Evolutionary conservation across 2,888 invertebrate species (phyloP), one percentile per base, ranked within the genome.

Genomic region (Cryptocephalus moraei): DNA sequence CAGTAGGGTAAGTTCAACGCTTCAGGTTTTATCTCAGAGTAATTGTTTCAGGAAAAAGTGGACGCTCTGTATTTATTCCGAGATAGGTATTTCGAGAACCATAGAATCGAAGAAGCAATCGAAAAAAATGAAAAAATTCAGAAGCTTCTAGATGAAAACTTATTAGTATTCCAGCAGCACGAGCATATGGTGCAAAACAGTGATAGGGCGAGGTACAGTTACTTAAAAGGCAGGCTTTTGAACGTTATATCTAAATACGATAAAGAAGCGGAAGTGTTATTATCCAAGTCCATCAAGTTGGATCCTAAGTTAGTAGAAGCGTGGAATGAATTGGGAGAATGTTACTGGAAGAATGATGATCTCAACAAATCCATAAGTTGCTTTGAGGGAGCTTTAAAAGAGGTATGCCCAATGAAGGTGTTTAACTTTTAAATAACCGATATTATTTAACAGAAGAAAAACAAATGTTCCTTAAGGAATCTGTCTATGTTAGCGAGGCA

Each of bases 281-380:
- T 92, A 41, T 85, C 87, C 43, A 88, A 86, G 67, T 84, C 91
- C 4, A 85, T 91, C 0, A 92, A 92, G 67, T 71, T 91, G 38
- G 85, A 90, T 62, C 89, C 90, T 1, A 83, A 81, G 56, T 69
- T 86, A 46, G 79, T 86, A 0, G 84, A 84, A 45, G 90, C 90
- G 0, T 92, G 91, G 91, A 91, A 91, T 63, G 86, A 91, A 65
- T 74, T 93, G 0, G 92, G 92, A 0, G 90, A 91, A 67, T 86
- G 86, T 62, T 89, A 87, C 65, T 91, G 89, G 84, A 91, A 91
- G 69, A 86, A 86, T 62, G 80, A 84, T 62, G 86, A 91, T 62
- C 73, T 88, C 8, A 76, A 79, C 53, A 85, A 86, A 60, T 89
- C 92, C 0, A 84, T 82, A 62, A 86, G 84, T 58, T 91, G 91